Evolutionary conservation across 2,888 invertebrate genomes (phyloP).

Genomic region (Himalopsyche tibetana): DNA sequence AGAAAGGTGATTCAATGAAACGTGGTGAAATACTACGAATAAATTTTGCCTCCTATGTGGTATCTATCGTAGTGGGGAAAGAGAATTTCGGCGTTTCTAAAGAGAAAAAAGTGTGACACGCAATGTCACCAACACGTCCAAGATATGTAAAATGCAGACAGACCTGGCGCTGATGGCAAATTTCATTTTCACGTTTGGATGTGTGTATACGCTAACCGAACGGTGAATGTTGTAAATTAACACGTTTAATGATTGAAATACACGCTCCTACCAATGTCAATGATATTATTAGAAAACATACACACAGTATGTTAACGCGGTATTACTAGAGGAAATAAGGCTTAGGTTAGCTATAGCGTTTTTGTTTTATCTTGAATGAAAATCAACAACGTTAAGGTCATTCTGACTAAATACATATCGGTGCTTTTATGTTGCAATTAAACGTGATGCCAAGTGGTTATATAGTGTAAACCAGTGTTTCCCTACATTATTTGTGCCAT

Average conservation of each 20-base stretch:
- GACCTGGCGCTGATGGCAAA: not conserved
- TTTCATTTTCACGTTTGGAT: constrained; percentile 1
- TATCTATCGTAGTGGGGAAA: constrained; percentile 33
- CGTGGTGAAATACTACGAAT: constrained; percentile 17
- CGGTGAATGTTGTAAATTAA: constrained; percentile 9
- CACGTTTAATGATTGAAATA: not conserved
- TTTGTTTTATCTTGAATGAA: too few species aligned
- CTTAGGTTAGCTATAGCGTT: too few species aligned
- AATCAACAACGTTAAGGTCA: too few species aligned
- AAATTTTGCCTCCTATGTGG: not conserved
- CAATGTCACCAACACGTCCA: constrained; percentile 46
- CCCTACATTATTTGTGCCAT: too few species aligned
- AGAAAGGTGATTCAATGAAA: constrained; percentile 35
- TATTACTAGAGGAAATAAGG: too few species aligned
- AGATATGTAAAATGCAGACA: not conserved
- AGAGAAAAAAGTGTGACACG: constrained; percentile 58
- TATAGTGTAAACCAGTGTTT: too few species aligned
- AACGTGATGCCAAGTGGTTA: too few species aligned
- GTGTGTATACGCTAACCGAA: not conserved
- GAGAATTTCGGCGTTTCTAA: constrained; percentile 51
- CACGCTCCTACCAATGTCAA: too few species aligned
- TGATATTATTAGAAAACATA: too few species aligned
- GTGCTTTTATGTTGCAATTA: too few species aligned
- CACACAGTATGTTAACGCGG: too few species aligned
- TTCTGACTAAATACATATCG: too few species aligned